Conservation (phyloP, 1,140 invertebrate genomes). For the Leptinotarsa texana region DNA sequence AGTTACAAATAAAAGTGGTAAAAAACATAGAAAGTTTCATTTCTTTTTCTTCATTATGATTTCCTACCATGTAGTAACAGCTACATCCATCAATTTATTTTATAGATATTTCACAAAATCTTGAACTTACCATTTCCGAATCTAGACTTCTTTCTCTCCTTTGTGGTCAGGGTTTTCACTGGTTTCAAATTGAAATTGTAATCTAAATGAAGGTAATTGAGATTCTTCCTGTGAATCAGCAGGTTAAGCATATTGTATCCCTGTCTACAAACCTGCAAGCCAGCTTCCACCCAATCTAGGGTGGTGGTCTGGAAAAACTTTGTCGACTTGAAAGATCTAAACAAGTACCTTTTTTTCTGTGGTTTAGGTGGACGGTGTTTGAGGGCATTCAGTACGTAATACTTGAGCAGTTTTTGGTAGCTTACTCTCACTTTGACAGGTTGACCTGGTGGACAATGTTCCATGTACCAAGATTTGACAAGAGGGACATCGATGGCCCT, state of each 20-base stretch:
- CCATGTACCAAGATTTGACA: conserved; percentile 96
- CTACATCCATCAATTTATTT: too few relatives aligned
- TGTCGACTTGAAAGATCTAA: conserved; percentile 98
- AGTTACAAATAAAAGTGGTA: too few relatives aligned
- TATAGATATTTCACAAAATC: neutral
- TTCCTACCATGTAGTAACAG: too few relatives aligned
- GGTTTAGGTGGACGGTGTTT: conserved; percentile 97
- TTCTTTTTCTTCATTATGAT: too few relatives aligned
- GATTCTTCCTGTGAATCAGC: conserved; percentile 98
- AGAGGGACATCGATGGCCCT: conserved; percentile 96
- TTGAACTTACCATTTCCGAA: conserved; percentile 89
- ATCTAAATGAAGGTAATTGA: conserved; percentile 99
- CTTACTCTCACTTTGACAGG: conserved; percentile 99
- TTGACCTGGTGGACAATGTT: conserved; percentile 97
- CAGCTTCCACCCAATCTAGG: conserved; percentile 99
- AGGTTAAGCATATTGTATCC: conserved; percentile 99
- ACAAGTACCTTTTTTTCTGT: conserved; percentile 97
- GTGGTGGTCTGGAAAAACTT: conserved; percentile 99
- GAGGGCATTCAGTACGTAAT: conserved; percentile 96
- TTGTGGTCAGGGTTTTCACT: conserved; percentile 98
- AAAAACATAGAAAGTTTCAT: too few relatives aligned
- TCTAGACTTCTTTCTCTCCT: conserved; percentile 98
- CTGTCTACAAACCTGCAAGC: conserved; percentile 96
- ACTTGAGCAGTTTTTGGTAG: conserved; percentile 98
- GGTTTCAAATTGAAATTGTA: conserved; percentile 99